These are phyloP conservation scores for Eurois occulta DNA, from an alignment of 2,888 invertebrate species.

Conservation along the genomic window DNA sequence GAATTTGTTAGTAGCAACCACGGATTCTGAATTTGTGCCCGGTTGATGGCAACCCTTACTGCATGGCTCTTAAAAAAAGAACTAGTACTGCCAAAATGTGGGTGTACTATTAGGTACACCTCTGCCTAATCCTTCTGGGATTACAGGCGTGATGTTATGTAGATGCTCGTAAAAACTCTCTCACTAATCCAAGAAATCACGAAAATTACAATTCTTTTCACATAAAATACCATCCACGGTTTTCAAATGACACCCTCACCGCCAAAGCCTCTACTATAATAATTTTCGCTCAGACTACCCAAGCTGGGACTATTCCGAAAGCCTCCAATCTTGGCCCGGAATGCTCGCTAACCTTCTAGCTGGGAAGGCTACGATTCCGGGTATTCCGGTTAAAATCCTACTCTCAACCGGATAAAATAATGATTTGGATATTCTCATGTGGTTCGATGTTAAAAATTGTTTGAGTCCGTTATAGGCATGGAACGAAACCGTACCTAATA, in stretches of 20 bases:
- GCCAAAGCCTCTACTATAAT: conserved; percentile 25
- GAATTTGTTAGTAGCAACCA: too few species aligned
- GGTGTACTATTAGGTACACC: too few species aligned
- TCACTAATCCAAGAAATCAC: neutral
- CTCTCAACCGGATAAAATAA: conserved; percentile 24
- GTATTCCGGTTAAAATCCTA: conserved; percentile 34
- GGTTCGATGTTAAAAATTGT: neutral
- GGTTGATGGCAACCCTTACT: too few species aligned
- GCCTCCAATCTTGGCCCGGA: conserved; percentile 45
- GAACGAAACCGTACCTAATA: neutral
- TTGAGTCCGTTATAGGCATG: fast-evolving
- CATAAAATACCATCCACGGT: neutral
- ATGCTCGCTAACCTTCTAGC: conserved; percentile 28
- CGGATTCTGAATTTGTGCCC: too few species aligned
- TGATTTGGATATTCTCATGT: conserved; percentile 7
- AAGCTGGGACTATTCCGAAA: conserved; percentile 26
- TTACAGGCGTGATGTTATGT: too few species aligned
- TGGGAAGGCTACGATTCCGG: conserved; percentile 16
- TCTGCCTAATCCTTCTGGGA: too few species aligned
- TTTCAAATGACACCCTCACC: neutral
- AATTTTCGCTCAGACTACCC: conserved; percentile 29
- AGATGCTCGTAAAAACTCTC: neutral
- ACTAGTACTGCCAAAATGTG: too few species aligned
- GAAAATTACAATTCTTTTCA: neutral
- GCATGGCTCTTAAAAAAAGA: too few species aligned